Evolutionary conservation across 2,888 invertebrate genomes (phyloP).

Genomic region (Ennomos fuscantarius): DNA sequence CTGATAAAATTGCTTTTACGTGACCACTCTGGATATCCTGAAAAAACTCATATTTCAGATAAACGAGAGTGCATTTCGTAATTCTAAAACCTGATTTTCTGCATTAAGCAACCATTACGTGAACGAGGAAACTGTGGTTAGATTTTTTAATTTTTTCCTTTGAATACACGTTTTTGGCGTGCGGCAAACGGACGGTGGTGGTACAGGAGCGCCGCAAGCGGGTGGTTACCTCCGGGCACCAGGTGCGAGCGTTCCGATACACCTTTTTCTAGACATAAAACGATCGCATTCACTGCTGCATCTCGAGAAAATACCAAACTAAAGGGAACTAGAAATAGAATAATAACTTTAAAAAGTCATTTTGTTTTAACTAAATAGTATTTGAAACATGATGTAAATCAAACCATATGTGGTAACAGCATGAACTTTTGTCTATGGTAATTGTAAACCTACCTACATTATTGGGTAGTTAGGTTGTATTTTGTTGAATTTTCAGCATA

Average conservation of each 20-base stretch:
- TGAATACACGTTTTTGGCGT: constrained; percentile 40
- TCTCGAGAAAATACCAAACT: constrained; percentile 32
- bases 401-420: too few species aligned
- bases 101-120: constrained; percentile 47
- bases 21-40: constrained; percentile 18
- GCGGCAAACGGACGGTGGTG: constrained; percentile 23
- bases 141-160: constrained; percentile 39
- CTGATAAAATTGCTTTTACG: constrained; percentile 19
- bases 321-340: constrained; percentile 30
- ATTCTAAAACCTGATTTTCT: constrained; percentile 37
- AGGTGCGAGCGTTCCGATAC: constrained; percentile 59
- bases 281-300: constrained; percentile 35
- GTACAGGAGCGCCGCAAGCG: neutral
- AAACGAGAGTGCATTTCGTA: constrained; percentile 25
- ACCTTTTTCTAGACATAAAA: constrained; percentile 49
- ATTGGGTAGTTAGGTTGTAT: neutral
- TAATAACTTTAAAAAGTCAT: constrained; percentile 28
- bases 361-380: constrained; percentile 7
- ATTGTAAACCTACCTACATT: too few species aligned
- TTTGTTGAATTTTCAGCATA: neutral
- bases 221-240: constrained; percentile 35
- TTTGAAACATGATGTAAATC: neutral
- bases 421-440: too few species aligned
- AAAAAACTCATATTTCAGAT: constrained; percentile 25
- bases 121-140: constrained; percentile 39